phyloP scores from a whole-genome alignment of 2,113 vertebrate species.

The Ochotona curzoniae region DNA sequence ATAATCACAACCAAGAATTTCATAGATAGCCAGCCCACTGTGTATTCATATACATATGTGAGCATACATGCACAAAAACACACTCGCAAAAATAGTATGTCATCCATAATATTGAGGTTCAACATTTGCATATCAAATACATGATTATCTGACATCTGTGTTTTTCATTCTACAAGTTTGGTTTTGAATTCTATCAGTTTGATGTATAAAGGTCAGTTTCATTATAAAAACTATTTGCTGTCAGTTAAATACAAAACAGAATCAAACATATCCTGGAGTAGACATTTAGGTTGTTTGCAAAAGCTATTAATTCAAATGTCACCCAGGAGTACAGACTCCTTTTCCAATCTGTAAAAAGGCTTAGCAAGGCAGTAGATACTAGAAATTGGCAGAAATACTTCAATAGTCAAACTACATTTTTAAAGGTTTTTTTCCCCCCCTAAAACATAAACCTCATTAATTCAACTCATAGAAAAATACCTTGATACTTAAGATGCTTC shows the following conservation, averaged over 20 bases:
- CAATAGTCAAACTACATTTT: slow-evolving; percentile 28
- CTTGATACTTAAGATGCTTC: not conserved
- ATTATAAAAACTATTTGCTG: not conserved
- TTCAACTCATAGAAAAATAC: slow-evolving; percentile 29
- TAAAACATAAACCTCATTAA: slow-evolving; percentile 46
- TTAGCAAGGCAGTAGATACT: not conserved
- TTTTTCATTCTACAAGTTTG: not conserved
- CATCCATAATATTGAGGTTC: not conserved
- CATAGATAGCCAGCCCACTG: not conserved
- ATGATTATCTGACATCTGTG: slow-evolving; percentile 1
- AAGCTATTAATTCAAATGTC: slow-evolving; percentile 9
- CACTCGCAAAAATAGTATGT: not conserved
- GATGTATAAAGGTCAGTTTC: not conserved
- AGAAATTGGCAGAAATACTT: slow-evolving; percentile 29
- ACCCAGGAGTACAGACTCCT: slow-evolving; percentile 24
- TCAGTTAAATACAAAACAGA: not conserved
- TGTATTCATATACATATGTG: not conserved
- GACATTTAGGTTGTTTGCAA: slow-evolving; percentile 25
- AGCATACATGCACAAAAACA: too few relatives aligned
- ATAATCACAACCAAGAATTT: not conserved
- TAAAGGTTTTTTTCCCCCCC: not conserved
- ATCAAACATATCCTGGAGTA: not conserved
- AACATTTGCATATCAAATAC: not conserved
- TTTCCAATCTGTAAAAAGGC: slow-evolving; percentile 13
- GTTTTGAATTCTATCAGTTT: not conserved